A percentile compares a stretch with the other conserved stretches of the same genome.
Conservation (phyloP, 2,888 invertebrate genomes). For the Argyresthia goedartella region DNA sequence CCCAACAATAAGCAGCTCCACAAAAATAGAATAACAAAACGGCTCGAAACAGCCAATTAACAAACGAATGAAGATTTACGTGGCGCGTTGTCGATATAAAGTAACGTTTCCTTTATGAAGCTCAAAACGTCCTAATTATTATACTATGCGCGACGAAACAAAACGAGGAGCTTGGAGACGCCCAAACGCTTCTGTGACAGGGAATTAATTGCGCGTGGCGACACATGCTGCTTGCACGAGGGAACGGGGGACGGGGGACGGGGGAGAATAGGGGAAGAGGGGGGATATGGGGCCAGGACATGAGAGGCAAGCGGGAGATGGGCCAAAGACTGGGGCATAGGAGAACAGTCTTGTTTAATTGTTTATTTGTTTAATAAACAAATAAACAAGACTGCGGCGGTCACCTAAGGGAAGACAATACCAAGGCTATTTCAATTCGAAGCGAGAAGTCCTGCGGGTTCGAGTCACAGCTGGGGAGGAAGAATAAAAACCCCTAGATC, state of each 20-base stretch:
- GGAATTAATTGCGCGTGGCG: conserved; percentile 68
- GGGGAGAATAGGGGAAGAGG: conserved; percentile 1
- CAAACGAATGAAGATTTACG: conserved; percentile 65
- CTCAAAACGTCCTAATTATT: conserved; percentile 71
- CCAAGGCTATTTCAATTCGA: too few species aligned
- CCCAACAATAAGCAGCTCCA: neutral
- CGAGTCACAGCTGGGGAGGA: too few species aligned
- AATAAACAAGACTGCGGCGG: too few species aligned
- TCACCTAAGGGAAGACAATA: too few species aligned
- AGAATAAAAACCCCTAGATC: too few species aligned
- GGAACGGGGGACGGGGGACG: conserved; percentile 18
- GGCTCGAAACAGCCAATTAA: conserved; percentile 51
- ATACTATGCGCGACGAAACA: conserved; percentile 55
- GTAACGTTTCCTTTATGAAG: conserved; percentile 68
- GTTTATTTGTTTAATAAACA: too few species aligned
- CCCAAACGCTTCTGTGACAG: conserved; percentile 70
- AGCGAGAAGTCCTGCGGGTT: too few species aligned
- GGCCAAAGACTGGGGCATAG: too few species aligned
- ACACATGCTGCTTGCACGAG: conserved; percentile 36
- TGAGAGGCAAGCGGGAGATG: conserved; percentile 15
- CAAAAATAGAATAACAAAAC: conserved; percentile 16
- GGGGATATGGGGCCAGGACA: neutral
- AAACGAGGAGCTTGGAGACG: conserved; percentile 60
- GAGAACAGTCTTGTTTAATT: too few species aligned
- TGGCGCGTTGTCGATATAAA: conserved; percentile 68